A percentile compares a stretch with the other conserved stretches of the same genome.
Evolutionary conservation across 2,888 invertebrate species (phyloP).

Genomic region (Pyrocoelia pectoralis): DNA sequence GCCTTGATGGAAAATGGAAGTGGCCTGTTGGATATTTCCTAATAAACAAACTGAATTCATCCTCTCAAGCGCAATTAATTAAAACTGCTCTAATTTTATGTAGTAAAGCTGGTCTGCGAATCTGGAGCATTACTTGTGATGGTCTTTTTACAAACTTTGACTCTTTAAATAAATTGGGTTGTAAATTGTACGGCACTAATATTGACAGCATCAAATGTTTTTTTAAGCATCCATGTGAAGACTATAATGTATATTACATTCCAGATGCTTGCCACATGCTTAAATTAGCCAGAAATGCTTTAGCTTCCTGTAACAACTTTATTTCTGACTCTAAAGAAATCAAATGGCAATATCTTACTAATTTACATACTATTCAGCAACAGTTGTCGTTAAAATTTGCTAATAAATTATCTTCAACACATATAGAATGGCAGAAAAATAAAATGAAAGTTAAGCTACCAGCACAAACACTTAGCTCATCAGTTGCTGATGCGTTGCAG

Average conservation of each 20-base stretch:
- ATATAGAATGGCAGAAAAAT: background rate
- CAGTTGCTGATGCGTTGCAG: background rate
- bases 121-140: slow-evolving; percentile 26
- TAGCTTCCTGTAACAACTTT: slow-evolving; percentile 22
- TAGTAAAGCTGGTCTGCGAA: slow-evolving; percentile 15
- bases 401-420: background rate
- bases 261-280: slow-evolving; percentile 31
- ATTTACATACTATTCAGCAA: background rate
- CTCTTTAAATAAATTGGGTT: slow-evolving; percentile 22
- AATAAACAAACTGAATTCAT: slow-evolving; percentile 17
- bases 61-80: slow-evolving; percentile 22
- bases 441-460: slow-evolving; percentile 1
- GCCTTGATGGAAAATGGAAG: slow-evolving; percentile 27
- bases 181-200: background rate
- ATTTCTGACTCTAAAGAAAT: slow-evolving; percentile 7
- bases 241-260: slow-evolving; percentile 23
- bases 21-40: slow-evolving; percentile 25
- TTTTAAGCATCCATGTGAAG: slow-evolving; percentile 22
- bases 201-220: slow-evolving; percentile 15
- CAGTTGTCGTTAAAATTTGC: slow-evolving; percentile 7
- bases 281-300: slow-evolving; percentile 23
- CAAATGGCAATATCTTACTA: slow-evolving; percentile 8
- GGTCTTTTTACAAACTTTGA: slow-evolving; percentile 16
- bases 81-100: slow-evolving; percentile 8
- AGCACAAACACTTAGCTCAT: slow-evolving; percentile 1